These are phyloP conservation scores for Drosophila parthenogenetica DNA, from an alignment of 2,888 invertebrate genomes.

Conservation along the genomic window DNA sequence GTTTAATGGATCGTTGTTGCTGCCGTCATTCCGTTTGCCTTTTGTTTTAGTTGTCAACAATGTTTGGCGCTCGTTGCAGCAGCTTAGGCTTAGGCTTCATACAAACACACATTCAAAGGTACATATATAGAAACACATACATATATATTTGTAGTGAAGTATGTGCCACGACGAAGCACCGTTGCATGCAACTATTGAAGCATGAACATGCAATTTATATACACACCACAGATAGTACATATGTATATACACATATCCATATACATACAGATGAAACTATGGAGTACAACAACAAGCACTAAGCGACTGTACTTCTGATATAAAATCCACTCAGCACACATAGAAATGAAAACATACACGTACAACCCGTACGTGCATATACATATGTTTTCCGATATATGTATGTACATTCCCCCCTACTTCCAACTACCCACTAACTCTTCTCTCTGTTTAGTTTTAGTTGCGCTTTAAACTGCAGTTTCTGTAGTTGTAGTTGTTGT, in stretches of 20 bases:
- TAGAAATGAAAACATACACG: constrained; percentile 51
- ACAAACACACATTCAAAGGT: constrained; percentile 15
- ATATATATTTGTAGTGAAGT: not conserved
- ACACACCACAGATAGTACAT: constrained; percentile 21
- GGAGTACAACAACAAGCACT: constrained; percentile 68
- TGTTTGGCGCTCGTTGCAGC: constrained; percentile 41
- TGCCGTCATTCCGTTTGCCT: constrained; percentile 36
- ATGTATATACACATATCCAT: constrained; percentile 24
- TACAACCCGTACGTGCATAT: constrained; percentile 6
- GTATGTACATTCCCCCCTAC: constrained; percentile 19
- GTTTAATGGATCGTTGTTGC: constrained; percentile 51
- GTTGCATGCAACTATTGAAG: constrained; percentile 76
- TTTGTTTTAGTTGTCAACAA: constrained; percentile 76
- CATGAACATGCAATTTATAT: constrained; percentile 80
- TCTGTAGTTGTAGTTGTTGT: constrained; percentile 47
- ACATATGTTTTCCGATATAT: constrained; percentile 36
- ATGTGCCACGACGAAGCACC: constrained; percentile 33
- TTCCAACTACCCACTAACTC: constrained; percentile 33
- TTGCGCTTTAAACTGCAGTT: constrained; percentile 76
- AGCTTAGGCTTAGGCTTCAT: constrained; percentile 63
- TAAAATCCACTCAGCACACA: constrained; percentile 66
- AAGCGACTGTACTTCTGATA: constrained; percentile 77
- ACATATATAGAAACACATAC: not conserved
- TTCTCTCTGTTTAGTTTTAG: constrained; percentile 74
- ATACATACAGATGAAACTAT: constrained; percentile 51